phyloP scores from a whole-genome alignment of 2,888 invertebrate species.

The Pantelozetes paolii region DNA sequence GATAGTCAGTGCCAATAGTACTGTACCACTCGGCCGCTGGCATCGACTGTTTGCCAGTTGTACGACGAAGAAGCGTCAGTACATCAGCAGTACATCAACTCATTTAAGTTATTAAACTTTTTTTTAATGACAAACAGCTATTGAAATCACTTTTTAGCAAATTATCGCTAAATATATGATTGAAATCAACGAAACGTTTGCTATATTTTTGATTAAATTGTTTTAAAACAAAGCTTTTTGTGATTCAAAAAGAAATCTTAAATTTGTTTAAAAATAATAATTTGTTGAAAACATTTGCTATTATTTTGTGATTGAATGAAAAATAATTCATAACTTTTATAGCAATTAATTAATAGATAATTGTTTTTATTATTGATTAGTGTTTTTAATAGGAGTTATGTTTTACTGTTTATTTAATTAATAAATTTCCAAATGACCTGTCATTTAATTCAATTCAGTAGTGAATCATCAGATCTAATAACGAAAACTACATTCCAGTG shows the following conservation, averaged over 20 bases:
- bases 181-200: too few relatives aligned
- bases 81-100: neutral
- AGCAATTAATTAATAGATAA: neutral
- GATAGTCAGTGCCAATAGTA: conserved; percentile 15
- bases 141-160: too few relatives aligned
- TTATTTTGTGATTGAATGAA: too few relatives aligned
- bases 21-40: conserved; percentile 16
- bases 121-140: too few relatives aligned
- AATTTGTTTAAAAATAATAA: neutral
- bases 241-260: neutral
- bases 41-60: conserved; percentile 23
- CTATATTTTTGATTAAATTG: neutral
- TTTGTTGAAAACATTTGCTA: too few relatives aligned
- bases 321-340: neutral
- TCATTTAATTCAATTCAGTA: neutral
- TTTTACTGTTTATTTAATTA: neutral
- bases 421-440: neutral
- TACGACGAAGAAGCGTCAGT: neutral
- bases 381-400: neutral
- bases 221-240: neutral
- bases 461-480: neutral
- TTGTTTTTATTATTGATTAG: neutral
- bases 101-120: conserved; percentile 7
- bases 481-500: conserved; percentile 12
- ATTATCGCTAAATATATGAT: neutral